phyloP scores from a whole-genome alignment of 2,797 vertebrate genomes.

The Onychomys leucogaster region DNA sequence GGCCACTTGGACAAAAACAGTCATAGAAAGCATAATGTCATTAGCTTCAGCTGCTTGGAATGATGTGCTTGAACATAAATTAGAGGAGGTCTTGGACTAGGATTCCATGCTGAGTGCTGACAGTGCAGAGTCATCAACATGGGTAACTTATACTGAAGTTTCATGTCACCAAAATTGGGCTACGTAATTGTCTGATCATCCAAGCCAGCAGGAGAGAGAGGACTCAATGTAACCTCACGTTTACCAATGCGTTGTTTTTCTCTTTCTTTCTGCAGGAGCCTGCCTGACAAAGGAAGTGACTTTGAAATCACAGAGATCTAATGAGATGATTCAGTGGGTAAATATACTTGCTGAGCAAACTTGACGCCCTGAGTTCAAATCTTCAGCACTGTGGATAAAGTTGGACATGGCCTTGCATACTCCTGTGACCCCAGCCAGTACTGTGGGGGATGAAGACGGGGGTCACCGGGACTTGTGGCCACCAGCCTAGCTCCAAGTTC shows the following conservation, averaged over 20 bases:
- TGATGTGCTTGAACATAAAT: background rate
- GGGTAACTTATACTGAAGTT: background rate
- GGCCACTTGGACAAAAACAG: background rate
- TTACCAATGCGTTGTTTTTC: background rate
- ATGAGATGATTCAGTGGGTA: background rate
- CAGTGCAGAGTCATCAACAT: background rate
- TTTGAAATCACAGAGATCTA: background rate
- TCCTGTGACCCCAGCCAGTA: too few relatives aligned
- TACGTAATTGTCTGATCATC: background rate
- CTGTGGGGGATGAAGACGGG: too few relatives aligned
- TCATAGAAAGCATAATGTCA: background rate
- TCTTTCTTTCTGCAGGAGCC: background rate
- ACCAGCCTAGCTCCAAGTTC: background rate
- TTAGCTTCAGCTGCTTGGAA: background rate
- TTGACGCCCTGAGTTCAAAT: background rate
- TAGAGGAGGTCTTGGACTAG: background rate
- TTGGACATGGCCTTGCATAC: background rate
- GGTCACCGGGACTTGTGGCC: too few relatives aligned
- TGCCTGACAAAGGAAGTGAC: background rate
- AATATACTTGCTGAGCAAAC: background rate
- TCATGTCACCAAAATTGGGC: background rate
- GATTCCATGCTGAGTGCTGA: background rate
- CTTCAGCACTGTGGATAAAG: background rate
- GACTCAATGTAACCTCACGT: background rate
- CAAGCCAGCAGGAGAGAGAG: background rate